These are phyloP conservation scores for Myiotriccus ornatus DNA, from an alignment of 2,797 vertebrate species.

Conservation along the genomic window DNA sequence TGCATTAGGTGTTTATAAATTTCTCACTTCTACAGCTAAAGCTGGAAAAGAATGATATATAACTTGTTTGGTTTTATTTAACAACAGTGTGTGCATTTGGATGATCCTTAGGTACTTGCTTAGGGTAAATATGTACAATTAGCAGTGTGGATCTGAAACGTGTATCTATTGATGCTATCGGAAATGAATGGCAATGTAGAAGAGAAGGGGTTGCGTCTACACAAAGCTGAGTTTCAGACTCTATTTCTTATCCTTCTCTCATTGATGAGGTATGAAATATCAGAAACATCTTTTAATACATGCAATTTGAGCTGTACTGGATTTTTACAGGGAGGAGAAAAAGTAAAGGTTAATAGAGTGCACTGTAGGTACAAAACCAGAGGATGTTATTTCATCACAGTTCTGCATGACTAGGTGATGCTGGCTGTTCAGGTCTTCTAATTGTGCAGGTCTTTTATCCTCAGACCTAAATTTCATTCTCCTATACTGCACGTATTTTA, in stretches of 20 bases:
- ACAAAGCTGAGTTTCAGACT: not conserved
- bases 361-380: not conserved
- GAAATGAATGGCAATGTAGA: not conserved
- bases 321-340: not conserved
- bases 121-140: not conserved
- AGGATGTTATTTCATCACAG: not conserved
- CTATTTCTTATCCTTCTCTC: not conserved
- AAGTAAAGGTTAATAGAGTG: conserved; percentile 18
- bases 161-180: not conserved
- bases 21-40: not conserved
- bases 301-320: not conserved
- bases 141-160: not conserved
- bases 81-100: not conserved
- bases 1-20: not conserved
- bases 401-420: not conserved
- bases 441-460: not conserved
- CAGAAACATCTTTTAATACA: not conserved
- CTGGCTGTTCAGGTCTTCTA: not conserved
- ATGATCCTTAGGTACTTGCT: not conserved
- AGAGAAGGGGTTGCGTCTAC: not conserved
- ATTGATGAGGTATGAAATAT: not conserved
- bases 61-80: not conserved
- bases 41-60: not conserved
- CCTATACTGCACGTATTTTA: not conserved
- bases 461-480: not conserved